Conservation (phyloP, 2,888 invertebrate genomes). For the Melikaiella ostensackeni region DNA sequence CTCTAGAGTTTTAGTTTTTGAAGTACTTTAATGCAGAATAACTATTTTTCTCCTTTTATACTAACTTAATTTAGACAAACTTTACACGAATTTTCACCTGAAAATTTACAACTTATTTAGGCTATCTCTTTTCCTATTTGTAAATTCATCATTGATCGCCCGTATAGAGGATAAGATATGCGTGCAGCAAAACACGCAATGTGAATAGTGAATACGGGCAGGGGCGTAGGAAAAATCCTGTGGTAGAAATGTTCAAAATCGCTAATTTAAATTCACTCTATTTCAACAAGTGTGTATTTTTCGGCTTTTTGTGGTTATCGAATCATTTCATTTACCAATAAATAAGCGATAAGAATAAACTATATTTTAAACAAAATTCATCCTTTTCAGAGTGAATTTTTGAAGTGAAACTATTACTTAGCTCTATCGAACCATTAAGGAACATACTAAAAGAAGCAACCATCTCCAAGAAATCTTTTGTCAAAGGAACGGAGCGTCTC, state of each 20-base stretch:
- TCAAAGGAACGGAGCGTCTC: no score
- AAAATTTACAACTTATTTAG: background rate
- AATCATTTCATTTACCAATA: background rate
- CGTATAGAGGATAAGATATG: conserved; percentile 31
- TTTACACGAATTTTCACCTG: no score
- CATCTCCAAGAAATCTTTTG: no score
- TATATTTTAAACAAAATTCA: no score
- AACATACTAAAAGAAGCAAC: no score
- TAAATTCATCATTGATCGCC: conserved; percentile 38
- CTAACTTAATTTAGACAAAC: no score
- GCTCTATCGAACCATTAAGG: no score
- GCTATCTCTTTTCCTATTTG: conserved; percentile 1
- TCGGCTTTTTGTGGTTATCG: background rate
- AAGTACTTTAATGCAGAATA: no score
- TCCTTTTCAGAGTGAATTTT: no score
- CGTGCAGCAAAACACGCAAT: conserved; percentile 16
- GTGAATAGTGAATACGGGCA: conserved; percentile 34
- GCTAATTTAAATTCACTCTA: conserved; percentile 5
- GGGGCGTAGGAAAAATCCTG: conserved; percentile 18
- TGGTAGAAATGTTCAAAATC: background rate
- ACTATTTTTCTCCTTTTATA: no score
- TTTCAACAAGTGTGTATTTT: background rate
- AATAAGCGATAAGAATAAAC: background rate
- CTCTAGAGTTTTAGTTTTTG: no score
- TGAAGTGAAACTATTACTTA: no score